Evolutionary conservation across 1,140 invertebrate species (phyloP).

Genomic region (Subanguina moxae): DNA sequence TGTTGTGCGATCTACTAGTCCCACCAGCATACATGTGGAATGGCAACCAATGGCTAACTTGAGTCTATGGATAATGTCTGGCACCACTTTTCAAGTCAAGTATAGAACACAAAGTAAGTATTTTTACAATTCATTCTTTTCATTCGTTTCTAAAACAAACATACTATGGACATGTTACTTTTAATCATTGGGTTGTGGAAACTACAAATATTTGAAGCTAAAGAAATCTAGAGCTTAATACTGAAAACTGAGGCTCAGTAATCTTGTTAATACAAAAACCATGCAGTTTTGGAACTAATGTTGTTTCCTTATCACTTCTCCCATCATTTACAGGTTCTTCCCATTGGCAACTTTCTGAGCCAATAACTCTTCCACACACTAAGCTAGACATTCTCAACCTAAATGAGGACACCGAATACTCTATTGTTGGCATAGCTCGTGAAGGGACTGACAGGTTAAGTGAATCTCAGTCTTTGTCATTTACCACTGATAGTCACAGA

Average conservation of each 20-base stretch:
- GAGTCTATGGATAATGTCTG: constrained; percentile 46
- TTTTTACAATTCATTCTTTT: neutral
- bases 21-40: constrained; percentile 37
- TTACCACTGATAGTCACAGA: constrained; percentile 37
- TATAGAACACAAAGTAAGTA: constrained; percentile 38
- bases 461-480: constrained; percentile 22
- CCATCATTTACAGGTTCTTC: constrained; percentile 26
- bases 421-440: constrained; percentile 48
- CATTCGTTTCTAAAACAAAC: neutral
- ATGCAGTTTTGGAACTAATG: no score
- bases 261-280: no score
- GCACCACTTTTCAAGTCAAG: constrained; percentile 53
- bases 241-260: no score
- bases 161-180: neutral
- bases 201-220: no score
- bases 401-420: constrained; percentile 44
- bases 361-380: constrained; percentile 44
- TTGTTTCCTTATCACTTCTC: no score
- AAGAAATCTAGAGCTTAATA: no score
- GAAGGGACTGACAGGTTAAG: constrained; percentile 36
- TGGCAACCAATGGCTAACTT: constrained; percentile 49
- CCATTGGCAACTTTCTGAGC: constrained; percentile 40
- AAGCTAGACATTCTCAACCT: constrained; percentile 36
- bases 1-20: constrained; percentile 25
- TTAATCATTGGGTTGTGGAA: no score